Base-by-base conservation (phyloP, 30 jellyfish, hydroid and myxozoan species). In the Turritopsis rubra region DNA sequence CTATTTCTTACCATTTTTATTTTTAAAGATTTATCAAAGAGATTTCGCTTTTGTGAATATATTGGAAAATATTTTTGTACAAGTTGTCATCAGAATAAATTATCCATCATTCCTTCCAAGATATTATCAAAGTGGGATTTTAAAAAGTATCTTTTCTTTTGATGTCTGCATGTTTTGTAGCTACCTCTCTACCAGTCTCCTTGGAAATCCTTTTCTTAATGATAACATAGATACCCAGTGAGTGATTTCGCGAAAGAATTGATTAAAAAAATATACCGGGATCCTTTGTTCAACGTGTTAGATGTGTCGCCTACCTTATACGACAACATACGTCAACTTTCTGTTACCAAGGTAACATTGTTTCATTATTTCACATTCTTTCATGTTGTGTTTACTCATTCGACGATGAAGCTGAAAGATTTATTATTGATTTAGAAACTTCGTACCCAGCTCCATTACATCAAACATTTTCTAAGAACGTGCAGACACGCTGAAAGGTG, bases 41-140 rank as follows among this genome's bases (percentile, higher is more conserved):
- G 93, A 74, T 93, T 93, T 54, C 96, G 99, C 18, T 93, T 77
- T 76, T 93, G 99, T 74, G 97, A 93, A 29, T 93, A 93, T 83
- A 87, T 93, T 52, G 99, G 99, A 21, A 93, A 93, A 83, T 93
- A 85, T 71, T 93, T 93, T 65, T 93, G 99, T 54, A 78, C 99
- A 28, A 93, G 99, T 81, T 93, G 99, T 66, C 99, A 93, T 86
- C 99, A 89, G 66, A 93, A 93, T 75, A 85, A 84, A 72, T 24
- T 72, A 81, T 65, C 93, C 65, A 29, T 89, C 21, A 83, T 88
- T 8, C 99, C 99, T 8, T 75, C 99, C 60, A 85, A 82, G 77
- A 88, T 93, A 1, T 75, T 93, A 71, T 71, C 84, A 9, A 93
- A 86, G 85, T 93, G 99, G 99, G 99, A 93, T 76, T 93, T 93